phyloP scores from a whole-genome alignment of 2,113 vertebrate species.

The Prietella phreatophila region DNA sequence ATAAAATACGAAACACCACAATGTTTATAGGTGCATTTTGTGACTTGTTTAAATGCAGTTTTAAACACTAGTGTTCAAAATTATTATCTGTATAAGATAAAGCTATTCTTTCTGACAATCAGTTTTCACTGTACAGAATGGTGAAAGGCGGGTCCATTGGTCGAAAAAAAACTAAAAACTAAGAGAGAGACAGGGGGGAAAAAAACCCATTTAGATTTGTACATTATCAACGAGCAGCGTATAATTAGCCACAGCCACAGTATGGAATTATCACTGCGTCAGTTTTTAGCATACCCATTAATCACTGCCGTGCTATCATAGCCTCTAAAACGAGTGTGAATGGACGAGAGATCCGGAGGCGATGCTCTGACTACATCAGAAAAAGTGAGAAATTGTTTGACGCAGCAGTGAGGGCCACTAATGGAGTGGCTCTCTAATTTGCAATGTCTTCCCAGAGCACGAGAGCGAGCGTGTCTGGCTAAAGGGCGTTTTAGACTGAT shows the following conservation, averaged over 20 bases:
- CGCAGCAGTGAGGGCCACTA: conserved; percentile 12
- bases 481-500: not conserved
- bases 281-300: conserved; percentile 17
- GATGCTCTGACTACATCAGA: conserved; percentile 28
- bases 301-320: conserved; percentile 31
- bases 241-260: conserved; percentile 29
- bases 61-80: not conserved
- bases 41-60: not conserved
- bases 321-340: conserved; percentile 2
- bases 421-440: not conserved
- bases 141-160: not conserved
- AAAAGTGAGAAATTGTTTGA: conserved; percentile 35
- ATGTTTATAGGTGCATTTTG: too few relatives aligned
- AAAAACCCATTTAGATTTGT: not conserved
- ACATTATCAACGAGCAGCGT: conserved; percentile 8
- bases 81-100: not conserved
- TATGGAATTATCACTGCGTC: conserved; percentile 23
- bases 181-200: not conserved
- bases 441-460: not conserved
- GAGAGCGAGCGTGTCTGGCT: not conserved
- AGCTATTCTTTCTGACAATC: not conserved
- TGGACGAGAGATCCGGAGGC: conserved; percentile 20
- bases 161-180: not conserved
- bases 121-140: not conserved
- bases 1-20: too few relatives aligned